These are phyloP conservation scores for Thera obeliscata DNA, from an alignment of 2,888 invertebrate species.

Conservation along the genomic window DNA sequence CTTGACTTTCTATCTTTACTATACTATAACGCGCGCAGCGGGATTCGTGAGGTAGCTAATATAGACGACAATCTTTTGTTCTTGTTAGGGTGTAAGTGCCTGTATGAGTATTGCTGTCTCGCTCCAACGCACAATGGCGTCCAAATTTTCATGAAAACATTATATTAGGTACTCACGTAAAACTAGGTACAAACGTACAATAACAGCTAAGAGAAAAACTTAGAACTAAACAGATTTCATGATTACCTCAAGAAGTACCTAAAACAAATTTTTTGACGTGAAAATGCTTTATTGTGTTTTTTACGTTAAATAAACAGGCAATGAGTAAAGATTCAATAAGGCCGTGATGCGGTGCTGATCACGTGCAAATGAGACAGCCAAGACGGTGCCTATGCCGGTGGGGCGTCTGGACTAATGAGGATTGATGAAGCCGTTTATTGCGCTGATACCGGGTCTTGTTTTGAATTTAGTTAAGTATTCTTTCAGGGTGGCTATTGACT, in stretches of 20 bases:
- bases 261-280: too few species aligned
- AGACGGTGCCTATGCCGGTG: slow-evolving; percentile 52
- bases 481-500: background rate
- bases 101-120: slow-evolving; percentile 52
- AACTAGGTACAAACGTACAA: slow-evolving; percentile 6
- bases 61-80: slow-evolving; percentile 78
- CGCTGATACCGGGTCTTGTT: slow-evolving; percentile 41
- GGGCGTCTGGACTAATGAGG: slow-evolving; percentile 54
- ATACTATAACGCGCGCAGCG: slow-evolving; percentile 51
- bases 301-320: slow-evolving; percentile 7
- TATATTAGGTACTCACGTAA: background rate
- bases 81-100: slow-evolving; percentile 68
- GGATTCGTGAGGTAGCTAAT: slow-evolving; percentile 70
- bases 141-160: slow-evolving; percentile 36
- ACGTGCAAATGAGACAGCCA: slow-evolving; percentile 42
- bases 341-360: slow-evolving; percentile 31
- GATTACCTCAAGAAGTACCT: background rate
- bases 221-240: background rate
- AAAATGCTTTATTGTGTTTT: background rate
- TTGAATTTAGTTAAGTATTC: slow-evolving; percentile 9
- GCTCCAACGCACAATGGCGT: slow-evolving; percentile 55
- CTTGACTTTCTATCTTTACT: slow-evolving; percentile 38
- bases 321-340: slow-evolving; percentile 25
- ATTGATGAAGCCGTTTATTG: slow-evolving; percentile 64
- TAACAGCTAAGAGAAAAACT: background rate